A percentile compares a stretch with the other conserved stretches of the same genome.
Evolutionary conservation across 2,113 vertebrate species (phyloP).

Genomic region (Ailurus styani): DNA sequence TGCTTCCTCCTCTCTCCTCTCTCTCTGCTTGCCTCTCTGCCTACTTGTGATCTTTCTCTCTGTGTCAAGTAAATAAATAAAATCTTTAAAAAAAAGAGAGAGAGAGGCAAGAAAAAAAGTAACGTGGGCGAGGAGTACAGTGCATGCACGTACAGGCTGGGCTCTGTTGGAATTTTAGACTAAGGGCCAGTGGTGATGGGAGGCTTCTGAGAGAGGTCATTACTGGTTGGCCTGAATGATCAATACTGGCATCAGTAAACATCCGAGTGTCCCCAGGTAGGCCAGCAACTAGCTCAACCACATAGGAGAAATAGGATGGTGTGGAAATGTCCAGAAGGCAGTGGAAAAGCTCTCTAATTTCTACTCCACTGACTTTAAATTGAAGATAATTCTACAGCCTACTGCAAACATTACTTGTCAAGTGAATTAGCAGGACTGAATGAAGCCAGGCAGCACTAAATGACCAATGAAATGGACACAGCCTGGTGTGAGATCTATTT

Average conservation of each 20-base stretch:
- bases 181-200: no score
- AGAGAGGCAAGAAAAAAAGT: background rate
- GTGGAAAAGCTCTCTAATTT: background rate
- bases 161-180: background rate
- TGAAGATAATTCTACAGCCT: background rate
- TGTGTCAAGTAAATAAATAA: no score
- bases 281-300: background rate
- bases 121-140: background rate
- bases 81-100: no score
- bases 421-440: background rate
- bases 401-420: background rate
- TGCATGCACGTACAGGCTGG: fast-evolving
- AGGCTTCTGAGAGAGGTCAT: background rate
- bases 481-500: background rate
- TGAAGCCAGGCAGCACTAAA: no score
- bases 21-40: no score
- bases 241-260: background rate
- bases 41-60: no score
- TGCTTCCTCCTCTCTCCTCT: no score
- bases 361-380: background rate
- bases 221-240: background rate
- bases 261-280: background rate
- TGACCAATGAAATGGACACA: no score
- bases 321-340: background rate
- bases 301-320: background rate